Conservation (phyloP, 2,888 invertebrate genomes). For the Campoplex nolae region DNA sequence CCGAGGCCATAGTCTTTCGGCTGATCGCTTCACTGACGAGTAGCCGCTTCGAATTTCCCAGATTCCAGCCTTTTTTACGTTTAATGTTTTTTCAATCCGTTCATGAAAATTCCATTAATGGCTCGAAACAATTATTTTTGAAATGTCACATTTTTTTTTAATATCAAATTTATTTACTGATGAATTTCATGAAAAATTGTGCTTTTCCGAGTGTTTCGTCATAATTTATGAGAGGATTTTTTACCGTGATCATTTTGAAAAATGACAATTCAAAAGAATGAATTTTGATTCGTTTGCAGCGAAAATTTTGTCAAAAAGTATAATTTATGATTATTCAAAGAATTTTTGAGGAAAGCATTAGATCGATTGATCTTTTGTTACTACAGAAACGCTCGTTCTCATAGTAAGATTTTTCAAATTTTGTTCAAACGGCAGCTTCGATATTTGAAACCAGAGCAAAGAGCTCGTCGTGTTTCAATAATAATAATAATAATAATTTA, state of each 20-base stretch:
- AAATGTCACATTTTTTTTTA: not conserved
- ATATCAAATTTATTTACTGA: too few species aligned
- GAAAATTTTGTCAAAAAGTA: not conserved
- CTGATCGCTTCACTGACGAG: constrained; percentile 78
- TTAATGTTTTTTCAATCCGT: not conserved
- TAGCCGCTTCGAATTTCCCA: constrained; percentile 75
- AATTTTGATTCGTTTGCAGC: not conserved
- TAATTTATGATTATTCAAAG: not conserved
- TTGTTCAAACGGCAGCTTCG: not conserved
- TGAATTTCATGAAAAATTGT: not conserved
- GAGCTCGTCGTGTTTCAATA: constrained; percentile 10
- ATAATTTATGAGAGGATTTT: too few species aligned
- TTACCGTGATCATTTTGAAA: not conserved
- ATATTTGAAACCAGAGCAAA: not conserved
- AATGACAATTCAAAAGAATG: too few species aligned
- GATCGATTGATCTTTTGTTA: not conserved
- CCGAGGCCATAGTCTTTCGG: constrained; percentile 70
- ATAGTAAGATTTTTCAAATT: not conserved
- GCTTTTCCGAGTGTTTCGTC: too few species aligned
- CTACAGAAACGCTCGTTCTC: not conserved
- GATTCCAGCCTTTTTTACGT: constrained; percentile 41
- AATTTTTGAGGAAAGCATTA: not conserved
- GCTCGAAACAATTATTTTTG: not conserved
- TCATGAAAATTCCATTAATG: not conserved
- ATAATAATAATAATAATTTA: too few species aligned